phyloP scores from a whole-genome alignment of 2,113 vertebrate species.

The Clupea harengus region DNA sequence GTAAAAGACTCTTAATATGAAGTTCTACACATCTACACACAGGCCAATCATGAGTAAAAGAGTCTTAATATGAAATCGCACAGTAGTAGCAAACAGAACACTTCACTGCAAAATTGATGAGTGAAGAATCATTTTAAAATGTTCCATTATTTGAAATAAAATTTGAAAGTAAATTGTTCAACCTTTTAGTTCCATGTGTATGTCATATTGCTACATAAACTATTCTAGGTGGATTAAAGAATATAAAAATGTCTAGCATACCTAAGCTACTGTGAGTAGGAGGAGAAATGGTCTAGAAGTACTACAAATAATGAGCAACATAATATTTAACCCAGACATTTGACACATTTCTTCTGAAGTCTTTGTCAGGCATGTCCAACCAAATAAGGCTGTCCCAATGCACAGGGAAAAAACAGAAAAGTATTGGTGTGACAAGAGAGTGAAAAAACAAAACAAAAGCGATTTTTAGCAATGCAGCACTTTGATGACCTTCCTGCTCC shows the following conservation, averaged over 20 bases:
- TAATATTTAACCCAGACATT: not conserved
- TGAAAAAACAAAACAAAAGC: not conserved
- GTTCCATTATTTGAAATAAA: not conserved
- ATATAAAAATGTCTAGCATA: not conserved
- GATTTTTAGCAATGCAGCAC: slow-evolving; percentile 43
- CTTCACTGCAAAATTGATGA: not conserved
- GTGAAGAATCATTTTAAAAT: not conserved
- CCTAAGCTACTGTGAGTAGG: not conserved
- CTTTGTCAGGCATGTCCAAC: not conserved
- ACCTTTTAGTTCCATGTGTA: not conserved
- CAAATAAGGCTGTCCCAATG: not conserved
- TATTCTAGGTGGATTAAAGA: not conserved
- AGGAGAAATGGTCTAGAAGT: not conserved
- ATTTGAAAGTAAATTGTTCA: not conserved
- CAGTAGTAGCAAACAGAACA: not conserved
- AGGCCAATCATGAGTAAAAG: too few species aligned
- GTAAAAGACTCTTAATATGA: too few species aligned
- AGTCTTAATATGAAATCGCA: too few species aligned
- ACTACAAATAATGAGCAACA: not conserved
- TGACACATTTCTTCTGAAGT: not conserved
- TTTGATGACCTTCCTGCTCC: slow-evolving; percentile 52
- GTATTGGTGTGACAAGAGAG: not conserved
- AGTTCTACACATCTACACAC: too few species aligned
- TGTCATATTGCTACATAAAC: not conserved
- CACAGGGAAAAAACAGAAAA: not conserved